These are phyloP conservation scores for Denticeps clupeoides DNA, from an alignment of 2,797 vertebrate genomes.

Conservation along the genomic window DNA sequence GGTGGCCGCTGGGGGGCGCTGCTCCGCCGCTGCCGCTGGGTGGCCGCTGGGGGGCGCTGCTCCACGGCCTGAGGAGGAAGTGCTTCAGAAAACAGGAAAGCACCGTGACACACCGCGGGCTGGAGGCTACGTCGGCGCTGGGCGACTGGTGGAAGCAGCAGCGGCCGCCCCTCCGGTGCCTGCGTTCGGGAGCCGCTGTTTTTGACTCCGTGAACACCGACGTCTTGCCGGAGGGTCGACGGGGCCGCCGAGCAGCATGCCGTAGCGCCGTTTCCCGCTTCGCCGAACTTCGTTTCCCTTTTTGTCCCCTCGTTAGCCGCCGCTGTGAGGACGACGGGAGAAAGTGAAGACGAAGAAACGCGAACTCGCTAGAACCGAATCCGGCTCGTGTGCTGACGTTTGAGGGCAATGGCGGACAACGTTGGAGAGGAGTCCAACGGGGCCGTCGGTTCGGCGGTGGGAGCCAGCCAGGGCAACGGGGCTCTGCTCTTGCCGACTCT, in stretches of 20 bases:
- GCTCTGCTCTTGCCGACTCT: constrained; percentile 41
- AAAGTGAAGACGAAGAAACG: constrained; percentile 27
- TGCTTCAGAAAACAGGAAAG: constrained; percentile 14
- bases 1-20: no score
- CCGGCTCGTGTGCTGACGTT: constrained; percentile 9
- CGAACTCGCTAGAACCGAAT: constrained; percentile 10
- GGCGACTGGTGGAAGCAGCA: no score
- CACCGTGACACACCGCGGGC: constrained; percentile 19
- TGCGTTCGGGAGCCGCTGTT: no score
- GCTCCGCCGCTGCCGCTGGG: no score
- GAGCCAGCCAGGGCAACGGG: constrained; percentile 44
- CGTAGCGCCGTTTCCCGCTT: no score
- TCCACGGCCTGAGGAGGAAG: constrained; percentile 35
- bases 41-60: no score
- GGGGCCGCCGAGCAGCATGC: no score
- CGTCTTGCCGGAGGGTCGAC: no score
- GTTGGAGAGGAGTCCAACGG: constrained; percentile 63
- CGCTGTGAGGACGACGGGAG: constrained; percentile 11
- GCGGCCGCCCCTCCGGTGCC: no score
- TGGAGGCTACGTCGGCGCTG: no score
- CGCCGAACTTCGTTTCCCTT: constrained; percentile 36
- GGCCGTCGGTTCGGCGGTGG: constrained; percentile 47
- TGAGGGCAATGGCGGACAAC: constrained; percentile 74
- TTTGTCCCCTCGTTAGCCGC: constrained; percentile 13
- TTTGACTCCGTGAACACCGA: no score